Conservation (phyloP, 2,888 invertebrate species). For the Tenthredo livida region DNA sequence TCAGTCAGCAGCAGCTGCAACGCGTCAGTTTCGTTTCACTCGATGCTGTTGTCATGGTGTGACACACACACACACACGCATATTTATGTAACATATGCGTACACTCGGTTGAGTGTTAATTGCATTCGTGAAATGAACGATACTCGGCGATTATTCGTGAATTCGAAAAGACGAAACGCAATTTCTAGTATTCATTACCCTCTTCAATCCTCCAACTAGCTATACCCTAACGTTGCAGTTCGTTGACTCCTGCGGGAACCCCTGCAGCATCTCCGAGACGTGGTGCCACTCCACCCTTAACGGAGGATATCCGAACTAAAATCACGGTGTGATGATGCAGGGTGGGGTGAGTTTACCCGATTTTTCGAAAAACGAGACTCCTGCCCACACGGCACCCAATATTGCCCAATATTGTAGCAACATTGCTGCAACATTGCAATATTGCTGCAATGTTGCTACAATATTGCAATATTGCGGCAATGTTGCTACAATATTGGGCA, state of each 20-base stretch:
- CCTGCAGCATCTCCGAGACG: constrained; percentile 29
- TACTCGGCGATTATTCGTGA: too few relatives aligned
- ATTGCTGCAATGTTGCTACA: too few relatives aligned
- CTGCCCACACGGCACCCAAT: too few relatives aligned
- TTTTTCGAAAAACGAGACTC: too few relatives aligned
- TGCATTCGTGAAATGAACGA: too few relatives aligned
- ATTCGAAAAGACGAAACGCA: too few relatives aligned
- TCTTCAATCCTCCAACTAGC: background rate
- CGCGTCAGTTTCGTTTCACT: background rate
- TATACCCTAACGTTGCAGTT: background rate
- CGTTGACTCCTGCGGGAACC: background rate
- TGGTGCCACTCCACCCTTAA: constrained; percentile 23
- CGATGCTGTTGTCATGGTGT: background rate
- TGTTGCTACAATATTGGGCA: too few relatives aligned
- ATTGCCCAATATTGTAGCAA: too few relatives aligned
- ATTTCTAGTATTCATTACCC: background rate
- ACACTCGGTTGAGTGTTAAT: too few relatives aligned
- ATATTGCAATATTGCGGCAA: too few relatives aligned
- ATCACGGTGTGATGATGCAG: background rate
- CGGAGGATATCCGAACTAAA: constrained; percentile 32
- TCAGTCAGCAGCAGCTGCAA: constrained; percentile 36
- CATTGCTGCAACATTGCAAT: too few relatives aligned
- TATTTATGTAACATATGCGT: too few relatives aligned
- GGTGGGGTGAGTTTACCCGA: background rate
- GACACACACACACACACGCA: background rate